Evolutionary conservation across 2,888 invertebrate genomes (phyloP).

Genomic region (Scotopteryx bipunctaria): DNA sequence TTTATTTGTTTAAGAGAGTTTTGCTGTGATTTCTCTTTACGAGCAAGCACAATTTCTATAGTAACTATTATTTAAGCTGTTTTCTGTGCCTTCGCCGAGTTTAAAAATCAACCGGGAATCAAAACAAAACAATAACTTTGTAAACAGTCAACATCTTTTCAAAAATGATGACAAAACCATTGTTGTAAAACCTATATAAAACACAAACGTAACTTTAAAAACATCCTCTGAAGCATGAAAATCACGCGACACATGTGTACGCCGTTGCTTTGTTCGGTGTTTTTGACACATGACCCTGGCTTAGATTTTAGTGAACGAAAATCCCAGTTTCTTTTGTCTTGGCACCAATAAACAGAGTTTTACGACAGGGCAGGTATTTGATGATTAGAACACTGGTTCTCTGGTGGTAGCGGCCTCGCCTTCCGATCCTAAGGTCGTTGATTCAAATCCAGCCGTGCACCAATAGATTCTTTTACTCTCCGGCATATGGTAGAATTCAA

Average conservation of each 20-base stretch:
- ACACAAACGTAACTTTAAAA: not conserved
- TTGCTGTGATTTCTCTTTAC: conserved; percentile 27
- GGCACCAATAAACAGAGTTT: conserved; percentile 22
- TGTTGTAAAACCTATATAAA: too few relatives aligned
- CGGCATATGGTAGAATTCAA: too few relatives aligned
- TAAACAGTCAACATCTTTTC: not conserved
- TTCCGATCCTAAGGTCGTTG: too few relatives aligned
- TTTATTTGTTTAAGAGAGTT: conserved; percentile 33
- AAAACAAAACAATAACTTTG: not conserved
- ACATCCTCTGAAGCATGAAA: conserved; percentile 2
- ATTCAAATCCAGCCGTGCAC: too few relatives aligned
- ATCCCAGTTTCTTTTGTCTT: conserved; percentile 13
- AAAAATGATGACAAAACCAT: too few relatives aligned
- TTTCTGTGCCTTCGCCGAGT: not conserved
- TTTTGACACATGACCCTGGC: conserved; percentile 11
- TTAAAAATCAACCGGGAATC: not conserved
- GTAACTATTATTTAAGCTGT: not conserved
- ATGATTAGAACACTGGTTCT: too few relatives aligned
- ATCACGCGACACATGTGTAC: conserved; percentile 6
- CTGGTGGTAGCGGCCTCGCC: too few relatives aligned
- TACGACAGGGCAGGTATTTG: conserved; percentile 42
- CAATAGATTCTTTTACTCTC: too few relatives aligned
- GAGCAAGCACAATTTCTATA: conserved; percentile 15
- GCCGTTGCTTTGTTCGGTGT: conserved; percentile 4
- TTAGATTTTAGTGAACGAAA: too few relatives aligned